Evolutionary conservation across 2,888 invertebrate genomes (phyloP), one percentile per base, ranked within the genome.

Genomic region (Caenorhabditis macrosperma): DNA sequence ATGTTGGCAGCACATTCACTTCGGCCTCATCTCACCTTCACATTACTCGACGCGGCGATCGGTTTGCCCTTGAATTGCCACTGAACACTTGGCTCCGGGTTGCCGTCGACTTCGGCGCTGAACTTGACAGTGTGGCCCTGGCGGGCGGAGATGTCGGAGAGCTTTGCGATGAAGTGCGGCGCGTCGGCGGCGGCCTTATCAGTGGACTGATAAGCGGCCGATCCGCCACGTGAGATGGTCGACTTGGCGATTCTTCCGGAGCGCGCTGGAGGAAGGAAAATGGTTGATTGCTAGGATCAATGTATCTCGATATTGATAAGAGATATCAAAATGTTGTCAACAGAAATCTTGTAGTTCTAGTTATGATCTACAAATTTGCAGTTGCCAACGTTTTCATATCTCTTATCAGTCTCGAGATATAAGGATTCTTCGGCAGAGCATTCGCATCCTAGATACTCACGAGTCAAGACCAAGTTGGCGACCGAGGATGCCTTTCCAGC

Each of bases 401-500:
- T n/a, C n/a, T n/a, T n/a, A n/a, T n/a, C n/a, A n/a, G n/a, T n/a
- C n/a, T n/a, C n/a, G n/a, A n/a, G n/a, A n/a, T n/a, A n/a, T n/a
- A n/a, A n/a, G n/a, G n/a, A n/a, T n/a, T n/a, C n/a, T n/a, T n/a
- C n/a, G n/a, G n/a, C n/a, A n/a, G n/a, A n/a, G n/a, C n/a, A n/a
- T n/a, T n/a, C n/a, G n/a, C n/a, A n/a, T n/a, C n/a, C n/a, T 2
- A 22, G n/a, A 12, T 26, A 54, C 82, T 78, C 38, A 87, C 87
- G 86, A 24, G 85, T 80, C 15, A 87, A 71, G 28, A 90, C 88
- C 22, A 91, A 81, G 48, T 89, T 90, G 22, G 92, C 91, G 10
- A 91, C 90, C n/a, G 91, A 91, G 72, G 91, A 90, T 33, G 91
- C 91, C 86, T 92, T 92, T 54, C 92, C 92, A 57, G 91, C 91